These are phyloP conservation scores for Formica selysi DNA, from an alignment of 1,140 invertebrate species.

Conservation along the genomic window DNA sequence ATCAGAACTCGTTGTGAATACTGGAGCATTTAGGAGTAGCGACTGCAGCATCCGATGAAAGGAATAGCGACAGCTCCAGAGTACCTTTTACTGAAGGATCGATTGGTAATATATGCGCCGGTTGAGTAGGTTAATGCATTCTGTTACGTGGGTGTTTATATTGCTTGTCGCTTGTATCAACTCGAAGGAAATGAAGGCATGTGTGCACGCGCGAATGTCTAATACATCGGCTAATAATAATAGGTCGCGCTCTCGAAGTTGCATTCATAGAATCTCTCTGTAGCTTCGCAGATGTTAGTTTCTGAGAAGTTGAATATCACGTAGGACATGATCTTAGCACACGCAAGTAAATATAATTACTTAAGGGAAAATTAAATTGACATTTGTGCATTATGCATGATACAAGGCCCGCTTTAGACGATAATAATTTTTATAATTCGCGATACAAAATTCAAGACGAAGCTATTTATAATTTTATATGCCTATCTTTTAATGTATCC, in stretches of 20 bases:
- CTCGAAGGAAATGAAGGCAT: not conserved
- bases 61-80: not conserved
- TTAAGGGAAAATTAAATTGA: too few relatives aligned
- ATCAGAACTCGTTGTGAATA: constrained; percentile 7
- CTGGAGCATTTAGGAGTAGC: not conserved
- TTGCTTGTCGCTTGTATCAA: constrained; percentile 30
- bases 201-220: not conserved
- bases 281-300: not conserved
- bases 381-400: too few relatives aligned
- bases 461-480: too few relatives aligned
- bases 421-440: too few relatives aligned
- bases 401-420: too few relatives aligned
- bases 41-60: not conserved
- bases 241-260: not conserved
- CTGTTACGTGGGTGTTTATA: constrained; percentile 48
- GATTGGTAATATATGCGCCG: not conserved
- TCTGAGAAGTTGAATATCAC: not conserved
- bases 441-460: too few relatives aligned
- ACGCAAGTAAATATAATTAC: not conserved
- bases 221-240: constrained; percentile 34
- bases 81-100: constrained; percentile 16
- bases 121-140: constrained; percentile 50
- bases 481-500: too few relatives aligned
- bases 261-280: not conserved
- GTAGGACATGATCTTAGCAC: not conserved